Conservation (phyloP, 2,888 invertebrate species). For the Coenonympha arcania region DNA sequence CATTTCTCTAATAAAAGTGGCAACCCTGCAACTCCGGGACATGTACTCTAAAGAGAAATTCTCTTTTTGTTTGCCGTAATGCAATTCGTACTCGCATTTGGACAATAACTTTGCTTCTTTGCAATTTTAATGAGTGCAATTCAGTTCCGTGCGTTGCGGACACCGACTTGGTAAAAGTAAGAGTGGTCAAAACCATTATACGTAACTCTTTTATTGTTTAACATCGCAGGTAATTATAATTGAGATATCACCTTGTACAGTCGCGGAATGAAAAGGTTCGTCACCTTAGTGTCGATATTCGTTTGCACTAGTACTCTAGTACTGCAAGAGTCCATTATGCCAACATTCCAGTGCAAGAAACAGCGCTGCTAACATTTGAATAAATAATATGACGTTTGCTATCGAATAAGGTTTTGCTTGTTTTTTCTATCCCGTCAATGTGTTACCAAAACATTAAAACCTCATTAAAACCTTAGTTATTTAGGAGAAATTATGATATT, state of each 20-base stretch:
- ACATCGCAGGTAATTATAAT: slow-evolving; percentile 8
- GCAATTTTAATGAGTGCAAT: slow-evolving; percentile 33
- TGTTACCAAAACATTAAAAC: no score
- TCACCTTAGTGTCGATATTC: no score
- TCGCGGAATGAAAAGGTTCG: no score
- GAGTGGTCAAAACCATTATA: slow-evolving; percentile 20
- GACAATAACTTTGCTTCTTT: slow-evolving; percentile 34
- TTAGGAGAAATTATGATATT: no score
- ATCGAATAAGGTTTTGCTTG: no score
- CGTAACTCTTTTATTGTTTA: slow-evolving; percentile 12
- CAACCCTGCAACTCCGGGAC: slow-evolving; percentile 18
- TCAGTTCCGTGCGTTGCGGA: slow-evolving; percentile 16
- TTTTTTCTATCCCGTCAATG: no score
- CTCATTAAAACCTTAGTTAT: no score
- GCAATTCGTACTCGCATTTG: slow-evolving; percentile 21
- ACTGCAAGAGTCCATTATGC: no score
- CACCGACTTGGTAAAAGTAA: slow-evolving; percentile 29
- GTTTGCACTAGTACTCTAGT: no score
- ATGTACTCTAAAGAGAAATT: slow-evolving; percentile 31
- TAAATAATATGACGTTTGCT: no score
- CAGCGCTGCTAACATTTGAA: no score
- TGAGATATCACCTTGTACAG: not conserved
- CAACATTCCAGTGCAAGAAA: no score
- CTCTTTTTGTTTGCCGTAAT: slow-evolving; percentile 24
- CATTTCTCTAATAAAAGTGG: not conserved